Evolutionary conservation across 2,888 invertebrate genomes (phyloP).

Genomic region (Drosophila robusta): DNA sequence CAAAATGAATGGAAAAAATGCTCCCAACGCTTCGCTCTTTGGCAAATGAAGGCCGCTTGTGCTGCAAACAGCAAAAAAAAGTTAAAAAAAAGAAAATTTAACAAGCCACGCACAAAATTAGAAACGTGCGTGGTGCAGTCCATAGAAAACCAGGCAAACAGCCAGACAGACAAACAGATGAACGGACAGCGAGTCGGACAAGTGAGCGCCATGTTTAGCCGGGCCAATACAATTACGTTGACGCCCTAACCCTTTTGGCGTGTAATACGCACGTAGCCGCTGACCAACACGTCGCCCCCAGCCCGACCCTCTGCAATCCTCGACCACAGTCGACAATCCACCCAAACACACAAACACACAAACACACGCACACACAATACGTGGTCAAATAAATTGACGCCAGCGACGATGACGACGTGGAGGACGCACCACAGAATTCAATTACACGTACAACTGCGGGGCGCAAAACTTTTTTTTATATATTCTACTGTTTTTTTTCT

Average conservation of each 20-base stretch:
- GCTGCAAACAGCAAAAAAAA: slow-evolving; percentile 1
- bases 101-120: slow-evolving; percentile 80
- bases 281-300: slow-evolving; percentile 45
- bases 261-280: slow-evolving; percentile 72
- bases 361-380: slow-evolving; percentile 59
- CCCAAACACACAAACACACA: slow-evolving; percentile 45
- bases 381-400: slow-evolving; percentile 79
- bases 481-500: slow-evolving; percentile 14
- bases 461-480: slow-evolving; percentile 29
- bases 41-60: slow-evolving; percentile 57
- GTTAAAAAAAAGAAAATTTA: slow-evolving; percentile 41
- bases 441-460: slow-evolving; percentile 63
- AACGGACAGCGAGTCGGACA: slow-evolving; percentile 26
- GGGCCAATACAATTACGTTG: slow-evolving; percentile 72
- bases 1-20: slow-evolving; percentile 56
- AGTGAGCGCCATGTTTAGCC: slow-evolving; percentile 61
- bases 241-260: slow-evolving; percentile 72
- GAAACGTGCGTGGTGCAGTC: slow-evolving; percentile 69
- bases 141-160: slow-evolving; percentile 34
- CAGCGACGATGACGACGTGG: slow-evolving; percentile 48
- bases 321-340: slow-evolving; percentile 20
- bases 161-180: slow-evolving; percentile 31
- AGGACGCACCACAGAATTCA: slow-evolving; percentile 65
- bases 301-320: slow-evolving; percentile 7
- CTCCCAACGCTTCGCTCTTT: slow-evolving; percentile 33